These are phyloP conservation scores for Ennomos quercinarius DNA, from an alignment of 2,888 invertebrate species.

Conservation along the genomic window DNA sequence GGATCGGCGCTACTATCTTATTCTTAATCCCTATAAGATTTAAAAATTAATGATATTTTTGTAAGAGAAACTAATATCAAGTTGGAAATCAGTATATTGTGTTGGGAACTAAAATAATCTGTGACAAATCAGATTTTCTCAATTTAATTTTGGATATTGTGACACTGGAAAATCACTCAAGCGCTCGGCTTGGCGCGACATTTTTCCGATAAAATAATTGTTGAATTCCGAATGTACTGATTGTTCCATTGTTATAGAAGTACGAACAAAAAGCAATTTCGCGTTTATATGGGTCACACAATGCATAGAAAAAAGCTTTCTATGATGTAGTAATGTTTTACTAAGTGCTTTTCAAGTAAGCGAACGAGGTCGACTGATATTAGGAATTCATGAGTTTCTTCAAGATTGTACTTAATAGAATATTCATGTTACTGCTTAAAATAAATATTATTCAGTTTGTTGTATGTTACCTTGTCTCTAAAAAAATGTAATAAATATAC, in stretches of 20 bases:
- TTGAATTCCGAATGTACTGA: constrained; percentile 12
- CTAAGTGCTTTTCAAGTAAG: constrained; percentile 22
- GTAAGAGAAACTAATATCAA: background rate
- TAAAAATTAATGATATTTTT: no score
- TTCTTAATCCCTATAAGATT: no score
- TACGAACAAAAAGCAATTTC: constrained; percentile 25
- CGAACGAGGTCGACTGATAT: constrained; percentile 32
- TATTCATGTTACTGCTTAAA: constrained; percentile 25
- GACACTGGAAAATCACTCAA: constrained; percentile 1
- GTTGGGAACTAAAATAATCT: background rate
- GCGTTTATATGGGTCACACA: constrained; percentile 16
- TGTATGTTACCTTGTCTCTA: constrained; percentile 18
- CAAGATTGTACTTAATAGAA: constrained; percentile 30
- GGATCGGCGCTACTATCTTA: no score
- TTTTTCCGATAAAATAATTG: constrained; percentile 22
- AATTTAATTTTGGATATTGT: background rate
- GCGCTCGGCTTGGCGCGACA: background rate
- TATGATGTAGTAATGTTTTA: constrained; percentile 27
- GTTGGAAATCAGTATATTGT: background rate
- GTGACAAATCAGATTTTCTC: background rate
- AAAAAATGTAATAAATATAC: constrained; percentile 17
- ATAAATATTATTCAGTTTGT: constrained; percentile 19
- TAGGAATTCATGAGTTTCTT: constrained; percentile 40
- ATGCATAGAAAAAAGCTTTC: constrained; percentile 28
- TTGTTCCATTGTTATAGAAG: constrained; percentile 20